phyloP scores from a whole-genome alignment of 2,113 vertebrate species.

The Brachionichthys hirsutus region DNA sequence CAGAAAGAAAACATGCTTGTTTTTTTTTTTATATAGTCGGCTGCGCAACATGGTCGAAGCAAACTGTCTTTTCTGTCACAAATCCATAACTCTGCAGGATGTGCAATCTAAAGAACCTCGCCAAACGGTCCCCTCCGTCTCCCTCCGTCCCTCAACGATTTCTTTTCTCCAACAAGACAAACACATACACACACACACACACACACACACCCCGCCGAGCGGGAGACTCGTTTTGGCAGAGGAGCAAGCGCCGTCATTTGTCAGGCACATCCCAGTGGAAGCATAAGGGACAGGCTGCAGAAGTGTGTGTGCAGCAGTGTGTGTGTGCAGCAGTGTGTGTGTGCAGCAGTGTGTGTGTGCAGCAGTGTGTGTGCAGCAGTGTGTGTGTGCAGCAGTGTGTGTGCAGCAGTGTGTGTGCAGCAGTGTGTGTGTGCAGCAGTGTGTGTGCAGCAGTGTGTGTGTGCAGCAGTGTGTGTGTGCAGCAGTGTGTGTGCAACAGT shows the following conservation, averaged over 20 bases:
- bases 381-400: background rate
- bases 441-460: background rate
- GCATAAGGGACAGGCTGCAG: slow-evolving; percentile 47
- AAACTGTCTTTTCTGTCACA: slow-evolving; percentile 63
- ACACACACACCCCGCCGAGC: slow-evolving; percentile 41
- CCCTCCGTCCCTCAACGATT: slow-evolving; percentile 57
- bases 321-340: background rate
- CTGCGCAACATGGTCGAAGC: slow-evolving; percentile 56
- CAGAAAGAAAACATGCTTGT: slow-evolving; percentile 39
- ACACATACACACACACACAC: slow-evolving; percentile 5
- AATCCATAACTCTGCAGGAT: slow-evolving; percentile 65
- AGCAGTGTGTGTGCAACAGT: too few relatives aligned
- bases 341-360: slow-evolving; percentile 30
- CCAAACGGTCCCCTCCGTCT: slow-evolving; percentile 27
- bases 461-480: slow-evolving; percentile 3
- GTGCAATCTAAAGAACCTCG: slow-evolving; percentile 25
- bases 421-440: slow-evolving; percentile 31
- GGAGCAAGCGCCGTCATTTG: slow-evolving; percentile 59
- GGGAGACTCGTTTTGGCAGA: slow-evolving; percentile 56
- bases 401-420: too few relatives aligned
- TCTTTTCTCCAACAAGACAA: slow-evolving; percentile 17
- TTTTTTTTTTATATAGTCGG: slow-evolving; percentile 56
- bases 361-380: slow-evolving; percentile 11
- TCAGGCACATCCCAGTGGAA: slow-evolving; percentile 57
- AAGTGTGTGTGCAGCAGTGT: slow-evolving; percentile 14